Base-by-base conservation (phyloP, 2,113 vertebrate genomes). In the Neodon shergylaensis region DNA sequence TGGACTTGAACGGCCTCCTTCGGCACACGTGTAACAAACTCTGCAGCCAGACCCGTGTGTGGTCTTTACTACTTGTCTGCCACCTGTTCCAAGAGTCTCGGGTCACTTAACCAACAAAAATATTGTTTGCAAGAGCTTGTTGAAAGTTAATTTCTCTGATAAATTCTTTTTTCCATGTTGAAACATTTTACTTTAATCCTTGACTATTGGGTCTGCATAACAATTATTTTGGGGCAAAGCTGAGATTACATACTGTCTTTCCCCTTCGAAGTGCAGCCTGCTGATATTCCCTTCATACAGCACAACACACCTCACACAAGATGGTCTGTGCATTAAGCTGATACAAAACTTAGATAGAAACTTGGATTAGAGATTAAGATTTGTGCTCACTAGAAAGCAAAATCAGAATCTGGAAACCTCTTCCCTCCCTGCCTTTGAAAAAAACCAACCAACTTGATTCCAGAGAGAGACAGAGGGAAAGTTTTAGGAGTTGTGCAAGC, bases 111-210 rank as follows among this genome's bases (percentile, higher is more conserved):
- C 26, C 26, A 33, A 58, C 24, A 95, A 88, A 78, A 65, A 42
- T 5, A 13, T 54, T 52, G 70, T 39, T 88, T 36, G 47, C 9
- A 58, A 8, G 19, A 8, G 84, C 77, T 52, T 77, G 12, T 54
- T 88, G 28, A 63, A 6, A 11, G 83, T 84, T 49, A 76, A 86
- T 79, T 39, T 11, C 36, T 49, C 31, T 79, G 22, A 63, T 78
- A 47, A 6, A 13, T 61, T 54, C 42, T 77, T 16, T 70, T 70
- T 8, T 26, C 3, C 92, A 44, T 70, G 92, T 98, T 97, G 97
- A 97, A 97, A 96, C 94, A 92, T 82, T 93, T 84, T 87, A 36
- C 86, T 93, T 84, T 90, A 36, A 88, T 77, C 95, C 58, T 68
- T 52, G 72, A 44, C 68, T 92, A 49, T 93, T 96, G 74, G 90